Evolutionary conservation across 2,888 invertebrate species (phyloP), one percentile per base, ranked within the genome.

Genomic region (Eristalis intricaria): DNA sequence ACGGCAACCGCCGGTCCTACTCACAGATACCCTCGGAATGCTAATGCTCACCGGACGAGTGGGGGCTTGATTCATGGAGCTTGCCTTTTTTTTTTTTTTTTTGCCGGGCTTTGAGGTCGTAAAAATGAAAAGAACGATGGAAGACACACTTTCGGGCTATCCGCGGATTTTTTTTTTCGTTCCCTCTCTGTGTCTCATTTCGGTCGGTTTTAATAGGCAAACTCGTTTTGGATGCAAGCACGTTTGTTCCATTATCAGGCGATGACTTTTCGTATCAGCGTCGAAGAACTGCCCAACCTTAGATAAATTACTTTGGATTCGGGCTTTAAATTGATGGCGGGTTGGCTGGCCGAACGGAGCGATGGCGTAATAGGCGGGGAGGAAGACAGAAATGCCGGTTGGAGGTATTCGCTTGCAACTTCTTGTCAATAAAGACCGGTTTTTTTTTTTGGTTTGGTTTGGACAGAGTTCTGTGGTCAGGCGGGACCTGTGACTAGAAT

Each of bases 151-250:
- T 50, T 50, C 50, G 50, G 50, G n/a, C 50, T 50, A 19, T 50
- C 19, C 50, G 50, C 50, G 50, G 19, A 19, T 50, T 50, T 50
- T 50, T 50, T 50, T 50, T 50, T 7, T 43, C 32, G 2, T 4
- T 38, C 38, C 11, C 13, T 38, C 38, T 2, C 38, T 13, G 3
- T 40, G 13, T 15, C 40, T 43, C 10, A 32, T n/a, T 43, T 15
- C 2, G n/a, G n/a, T 50, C 19, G 19, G 19, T 10, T 50, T n/a
- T n/a, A 50, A 19, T 50, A 19, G 50, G 0, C 50, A 69, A 69
- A 68, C 68, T 50, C 29, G 68, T 68, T 56, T 69, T 19, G 68
- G 26, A 29, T 56, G 68, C 43, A 50, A 50, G 43, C 68, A 50
- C 43, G 50, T 38, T 40, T 40, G 23, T 66, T 66, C 26, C 22